Evolutionary conservation across 2,797 vertebrate species (phyloP).

Genomic region (Lithobates sylvaticus): DNA sequence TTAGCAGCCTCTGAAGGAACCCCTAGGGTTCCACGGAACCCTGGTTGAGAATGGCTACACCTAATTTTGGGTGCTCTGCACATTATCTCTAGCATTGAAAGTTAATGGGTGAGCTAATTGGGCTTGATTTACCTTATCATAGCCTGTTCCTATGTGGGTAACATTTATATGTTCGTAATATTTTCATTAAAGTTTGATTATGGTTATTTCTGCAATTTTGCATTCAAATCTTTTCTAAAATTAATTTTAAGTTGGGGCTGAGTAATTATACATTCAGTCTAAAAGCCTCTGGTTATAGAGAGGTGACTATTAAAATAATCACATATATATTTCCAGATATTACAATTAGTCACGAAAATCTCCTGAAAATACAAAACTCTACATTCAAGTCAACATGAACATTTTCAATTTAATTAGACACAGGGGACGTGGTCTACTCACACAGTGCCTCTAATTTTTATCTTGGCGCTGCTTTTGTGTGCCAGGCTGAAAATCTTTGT

Average conservation of each 20-base stretch:
- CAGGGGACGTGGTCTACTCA: background rate
- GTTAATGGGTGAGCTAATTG: too few species aligned
- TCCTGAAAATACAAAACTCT: background rate
- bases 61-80: too few species aligned
- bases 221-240: background rate
- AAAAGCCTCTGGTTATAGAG: background rate
- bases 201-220: background rate
- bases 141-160: too few species aligned
- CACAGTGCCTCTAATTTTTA: background rate
- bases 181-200: background rate
- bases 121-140: too few species aligned
- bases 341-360: background rate
- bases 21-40: too few species aligned
- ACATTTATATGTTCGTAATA: background rate
- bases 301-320: background rate
- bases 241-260: background rate
- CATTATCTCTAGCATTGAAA: too few species aligned
- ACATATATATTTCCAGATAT: background rate
- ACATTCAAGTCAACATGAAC: background rate
- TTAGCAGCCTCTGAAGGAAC: too few species aligned
- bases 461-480: background rate
- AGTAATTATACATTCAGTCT: background rate
- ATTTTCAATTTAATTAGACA: background rate
- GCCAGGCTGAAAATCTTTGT: background rate
- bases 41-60: too few species aligned